A percentile compares a stretch with the other conserved stretches of the same genome.
These are phyloP conservation scores for Boleophthalmus pectinirostris DNA, from an alignment of 2,113 vertebrate species.

Conservation along the genomic window DNA sequence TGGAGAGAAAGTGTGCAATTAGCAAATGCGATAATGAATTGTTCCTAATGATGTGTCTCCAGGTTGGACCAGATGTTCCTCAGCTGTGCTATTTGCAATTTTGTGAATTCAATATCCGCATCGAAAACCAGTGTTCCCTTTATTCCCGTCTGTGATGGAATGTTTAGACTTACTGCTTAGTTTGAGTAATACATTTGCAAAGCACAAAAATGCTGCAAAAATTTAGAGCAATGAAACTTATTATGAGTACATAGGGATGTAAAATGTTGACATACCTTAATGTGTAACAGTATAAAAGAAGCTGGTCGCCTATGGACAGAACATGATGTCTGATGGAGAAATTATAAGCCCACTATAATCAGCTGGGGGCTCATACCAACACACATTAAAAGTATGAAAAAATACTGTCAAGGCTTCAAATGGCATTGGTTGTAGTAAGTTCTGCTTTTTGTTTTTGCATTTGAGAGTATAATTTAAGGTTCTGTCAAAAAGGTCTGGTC, in stretches of 20 bases:
- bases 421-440: neutral
- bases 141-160: neutral
- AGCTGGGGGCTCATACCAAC: no score
- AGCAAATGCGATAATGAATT: neutral
- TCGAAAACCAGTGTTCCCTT: neutral
- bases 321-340: no score
- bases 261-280: no score
- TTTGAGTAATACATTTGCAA: neutral
- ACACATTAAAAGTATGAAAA: no score
- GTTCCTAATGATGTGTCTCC: neutral
- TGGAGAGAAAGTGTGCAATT: neutral
- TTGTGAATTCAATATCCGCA: neutral
- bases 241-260: no score
- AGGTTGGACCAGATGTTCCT: neutral
- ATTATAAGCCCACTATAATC: no score
- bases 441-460: neutral
- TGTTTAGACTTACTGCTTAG: neutral
- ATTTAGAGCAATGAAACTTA: neutral
- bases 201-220: neutral
- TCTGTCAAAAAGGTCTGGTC: neutral
- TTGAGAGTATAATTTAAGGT: neutral
- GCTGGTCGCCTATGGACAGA: no score
- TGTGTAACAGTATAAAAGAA: no score
- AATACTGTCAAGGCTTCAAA: no score
- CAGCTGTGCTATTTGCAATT: neutral